A percentile compares a stretch with the other conserved stretches of the same genome.
These are phyloP conservation scores for Morpho deidamia DNA, from an alignment of 2,888 invertebrate genomes.

Conservation along the genomic window DNA sequence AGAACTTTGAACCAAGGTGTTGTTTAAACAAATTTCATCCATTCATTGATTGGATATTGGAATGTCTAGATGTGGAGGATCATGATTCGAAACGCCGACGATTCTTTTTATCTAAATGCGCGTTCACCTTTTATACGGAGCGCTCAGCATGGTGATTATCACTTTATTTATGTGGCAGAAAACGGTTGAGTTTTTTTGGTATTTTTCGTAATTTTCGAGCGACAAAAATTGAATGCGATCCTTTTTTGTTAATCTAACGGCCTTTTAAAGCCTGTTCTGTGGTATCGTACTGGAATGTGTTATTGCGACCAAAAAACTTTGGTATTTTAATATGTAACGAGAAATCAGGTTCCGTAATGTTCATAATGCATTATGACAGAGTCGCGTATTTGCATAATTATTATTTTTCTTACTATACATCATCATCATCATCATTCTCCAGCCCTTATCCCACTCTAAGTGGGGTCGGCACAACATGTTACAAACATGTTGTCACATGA, in stretches of 20 bases:
- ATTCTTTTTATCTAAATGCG: not conserved
- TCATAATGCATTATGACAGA: no score
- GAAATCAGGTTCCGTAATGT: not conserved
- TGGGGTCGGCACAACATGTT: no score
- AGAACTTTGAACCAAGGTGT: no score
- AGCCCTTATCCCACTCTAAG: no score
- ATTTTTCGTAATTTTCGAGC: slow-evolving; percentile 4
- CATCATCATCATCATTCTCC: no score
- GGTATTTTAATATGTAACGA: slow-evolving; percentile 8
- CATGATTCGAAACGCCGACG: no score
- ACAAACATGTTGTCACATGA: no score
- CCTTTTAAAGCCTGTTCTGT: slow-evolving; percentile 3
- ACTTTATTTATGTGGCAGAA: slow-evolving; percentile 15
- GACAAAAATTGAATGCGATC: slow-evolving; percentile 13
- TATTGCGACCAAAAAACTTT: not conserved
- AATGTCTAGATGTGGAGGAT: no score
- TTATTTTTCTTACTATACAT: no score
- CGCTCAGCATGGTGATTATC: slow-evolving; percentile 10
- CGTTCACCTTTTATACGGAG: not conserved
- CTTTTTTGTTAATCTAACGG: slow-evolving; percentile 16
- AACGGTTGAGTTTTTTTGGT: slow-evolving; percentile 3
- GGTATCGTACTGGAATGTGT: not conserved
- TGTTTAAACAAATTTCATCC: no score
- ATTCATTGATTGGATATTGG: no score
- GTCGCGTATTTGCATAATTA: no score